A percentile compares a stretch with the other conserved stretches of the same genome.
Evolutionary conservation across 2,888 invertebrate species (phyloP).

Genomic region (Pasiphila rectangulata): DNA sequence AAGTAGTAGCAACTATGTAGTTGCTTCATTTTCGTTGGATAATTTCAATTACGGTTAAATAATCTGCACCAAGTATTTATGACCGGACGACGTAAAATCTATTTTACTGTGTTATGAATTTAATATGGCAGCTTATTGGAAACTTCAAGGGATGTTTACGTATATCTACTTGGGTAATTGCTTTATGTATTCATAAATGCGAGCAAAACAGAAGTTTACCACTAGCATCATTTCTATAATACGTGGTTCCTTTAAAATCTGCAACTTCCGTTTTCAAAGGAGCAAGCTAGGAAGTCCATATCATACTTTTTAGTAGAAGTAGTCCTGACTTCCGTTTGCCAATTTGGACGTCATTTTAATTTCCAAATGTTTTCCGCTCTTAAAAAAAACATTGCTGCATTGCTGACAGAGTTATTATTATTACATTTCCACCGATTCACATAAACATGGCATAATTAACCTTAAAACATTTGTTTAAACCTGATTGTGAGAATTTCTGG

Average conservation of each 20-base stretch:
- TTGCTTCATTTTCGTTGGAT: constrained; percentile 16
- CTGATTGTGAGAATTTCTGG: background rate
- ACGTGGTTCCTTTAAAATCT: too few species aligned
- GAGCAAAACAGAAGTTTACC: background rate
- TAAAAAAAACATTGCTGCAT: too few species aligned
- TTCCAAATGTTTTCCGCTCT: too few species aligned
- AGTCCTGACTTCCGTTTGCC: too few species aligned
- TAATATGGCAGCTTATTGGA: constrained; percentile 38
- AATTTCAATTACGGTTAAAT: constrained; percentile 39
- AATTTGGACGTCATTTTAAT: too few species aligned
- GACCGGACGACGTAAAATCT: constrained; percentile 46
- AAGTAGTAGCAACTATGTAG: background rate
- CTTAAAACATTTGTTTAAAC: background rate
- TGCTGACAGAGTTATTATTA: background rate
- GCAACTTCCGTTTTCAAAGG: background rate
- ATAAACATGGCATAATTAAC: background rate
- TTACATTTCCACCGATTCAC: background rate
- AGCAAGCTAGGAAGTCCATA: too few species aligned
- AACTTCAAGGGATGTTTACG: constrained; percentile 23
- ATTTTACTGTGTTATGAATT: constrained; percentile 45
- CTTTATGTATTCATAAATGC: background rate
- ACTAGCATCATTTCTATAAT: background rate
- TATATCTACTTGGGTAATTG: constrained; percentile 8
- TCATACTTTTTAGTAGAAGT: too few species aligned
- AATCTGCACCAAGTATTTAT: constrained; percentile 35